These are phyloP conservation scores for Drosophila repletoides DNA, from an alignment of 1,140 invertebrate species.

Conservation along the genomic window DNA sequence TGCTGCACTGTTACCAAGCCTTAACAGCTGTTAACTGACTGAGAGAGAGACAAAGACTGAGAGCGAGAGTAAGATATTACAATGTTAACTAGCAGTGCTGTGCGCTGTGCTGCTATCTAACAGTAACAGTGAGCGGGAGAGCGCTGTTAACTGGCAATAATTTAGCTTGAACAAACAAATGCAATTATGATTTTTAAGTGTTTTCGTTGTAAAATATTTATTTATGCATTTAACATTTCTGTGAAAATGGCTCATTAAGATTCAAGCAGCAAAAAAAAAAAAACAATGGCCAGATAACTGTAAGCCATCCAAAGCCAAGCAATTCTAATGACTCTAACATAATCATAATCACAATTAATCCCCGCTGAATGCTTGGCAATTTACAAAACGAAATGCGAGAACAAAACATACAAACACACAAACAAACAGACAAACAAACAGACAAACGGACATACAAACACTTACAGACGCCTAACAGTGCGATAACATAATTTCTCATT, in stretches of 20 bases:
- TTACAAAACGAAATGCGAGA: not conserved
- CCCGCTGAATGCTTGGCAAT: constrained; percentile 16
- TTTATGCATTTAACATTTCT: constrained; percentile 36
- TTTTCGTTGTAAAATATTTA: constrained; percentile 41
- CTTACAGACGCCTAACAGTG: constrained; percentile 58
- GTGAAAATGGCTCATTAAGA: constrained; percentile 25
- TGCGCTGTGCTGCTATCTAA: not conserved
- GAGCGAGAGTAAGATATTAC: not conserved
- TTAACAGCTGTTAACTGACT: not conserved
- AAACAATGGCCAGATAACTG: not conserved
- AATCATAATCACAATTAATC: constrained; percentile 31
- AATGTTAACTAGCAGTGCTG: not conserved
- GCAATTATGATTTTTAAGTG: constrained; percentile 51
- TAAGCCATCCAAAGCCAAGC: not conserved
- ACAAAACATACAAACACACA: not conserved
- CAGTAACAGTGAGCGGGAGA: not conserved
- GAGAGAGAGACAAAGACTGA: not conserved
- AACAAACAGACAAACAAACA: not conserved
- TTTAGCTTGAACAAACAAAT: constrained; percentile 33
- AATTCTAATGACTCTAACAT: not conserved
- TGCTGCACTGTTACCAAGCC: constrained; percentile 25
- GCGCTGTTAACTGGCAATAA: not conserved
- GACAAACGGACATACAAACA: not conserved
- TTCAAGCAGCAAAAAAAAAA: not conserved
- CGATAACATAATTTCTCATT: constrained; percentile 77